Evolutionary conservation across 2,797 vertebrate genomes (phyloP), one percentile per base, ranked within the genome.

Genomic region (Acrossocheilus fasciatus): DNA sequence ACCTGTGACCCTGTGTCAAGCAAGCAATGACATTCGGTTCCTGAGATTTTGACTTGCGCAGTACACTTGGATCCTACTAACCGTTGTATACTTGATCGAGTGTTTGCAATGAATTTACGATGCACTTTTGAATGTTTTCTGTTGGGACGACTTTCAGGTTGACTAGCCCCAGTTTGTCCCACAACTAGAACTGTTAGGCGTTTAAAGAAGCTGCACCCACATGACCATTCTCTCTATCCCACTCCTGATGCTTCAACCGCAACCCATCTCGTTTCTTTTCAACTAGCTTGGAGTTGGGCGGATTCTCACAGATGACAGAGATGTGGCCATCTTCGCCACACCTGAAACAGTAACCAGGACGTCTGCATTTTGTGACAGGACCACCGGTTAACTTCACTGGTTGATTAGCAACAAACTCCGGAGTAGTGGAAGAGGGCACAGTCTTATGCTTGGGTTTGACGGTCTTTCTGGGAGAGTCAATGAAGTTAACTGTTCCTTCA

Each of bases 31-130:
- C 50, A 59, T 23, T 81, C 4, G 6, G 52, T 39, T 17, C 64
- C 66, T 57, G 77, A 36, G 6, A 86, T 45, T 0, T 9, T 54
- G 12, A 86, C 34, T 26, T 62, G 52, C 0, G 78, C 47, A 0
- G 77, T 86, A n/a, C 68, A 87, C 36, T 87, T 87, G 2, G n/a
- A 41, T 74, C 78, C 41, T 12, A 50, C 50, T n/a, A 52, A 41
- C 3, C 26, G 23, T 23, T 83, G 66, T 15, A 50, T 43, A n/a
- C 3, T 4, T 6, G 26, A 30, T 66, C 1, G 17, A 4, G 14
- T 18, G 11, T 68, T 10, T 15, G 59, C 26, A 11, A 5, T 4
- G 17, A 14, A 43, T 68, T 26, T 47, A 8, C 17, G 7, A 10
- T 30, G 20, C 12, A 18, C 11, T 30, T 34, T 26, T 30, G 15